A percentile compares a stretch with the other conserved stretches of the same genome.
phyloP scores from a whole-genome alignment of 2,797 vertebrate species.

The Micrastur ruficollis region DNA sequence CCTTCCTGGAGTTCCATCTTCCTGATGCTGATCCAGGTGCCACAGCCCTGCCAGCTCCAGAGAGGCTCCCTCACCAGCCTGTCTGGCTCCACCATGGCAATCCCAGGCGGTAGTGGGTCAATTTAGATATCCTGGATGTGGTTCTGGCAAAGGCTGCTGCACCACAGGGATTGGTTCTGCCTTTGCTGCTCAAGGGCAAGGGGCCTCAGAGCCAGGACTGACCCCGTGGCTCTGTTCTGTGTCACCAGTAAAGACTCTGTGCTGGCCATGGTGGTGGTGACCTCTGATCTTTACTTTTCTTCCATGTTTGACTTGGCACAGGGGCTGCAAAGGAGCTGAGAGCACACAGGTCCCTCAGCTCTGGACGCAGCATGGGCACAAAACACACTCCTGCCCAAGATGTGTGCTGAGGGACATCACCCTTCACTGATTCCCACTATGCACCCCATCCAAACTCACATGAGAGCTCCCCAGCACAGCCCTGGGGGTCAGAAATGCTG shows the following conservation, averaged over 20 bases:
- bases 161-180: neutral
- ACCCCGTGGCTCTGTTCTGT: neutral
- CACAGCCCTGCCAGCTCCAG: neutral
- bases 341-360: neutral
- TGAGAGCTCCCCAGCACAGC: neutral
- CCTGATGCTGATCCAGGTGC: neutral
- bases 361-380: neutral
- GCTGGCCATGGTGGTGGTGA: neutral
- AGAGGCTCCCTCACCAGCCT: neutral
- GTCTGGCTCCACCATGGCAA: neutral
- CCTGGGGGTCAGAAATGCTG: neutral
- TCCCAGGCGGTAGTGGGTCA: neutral
- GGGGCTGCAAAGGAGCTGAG: neutral
- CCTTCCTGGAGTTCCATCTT: neutral
- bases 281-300: neutral
- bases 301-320: neutral
- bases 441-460: accelerated
- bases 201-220: neutral
- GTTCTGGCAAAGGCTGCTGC: neutral
- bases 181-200: neutral
- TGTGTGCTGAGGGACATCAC: accelerated
- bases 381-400: neutral
- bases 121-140: neutral
- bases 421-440: neutral
- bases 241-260: conserved; percentile 9